Evolutionary conservation across 2,888 invertebrate species (phyloP).

Genomic region (Trissolcus japonicus): DNA sequence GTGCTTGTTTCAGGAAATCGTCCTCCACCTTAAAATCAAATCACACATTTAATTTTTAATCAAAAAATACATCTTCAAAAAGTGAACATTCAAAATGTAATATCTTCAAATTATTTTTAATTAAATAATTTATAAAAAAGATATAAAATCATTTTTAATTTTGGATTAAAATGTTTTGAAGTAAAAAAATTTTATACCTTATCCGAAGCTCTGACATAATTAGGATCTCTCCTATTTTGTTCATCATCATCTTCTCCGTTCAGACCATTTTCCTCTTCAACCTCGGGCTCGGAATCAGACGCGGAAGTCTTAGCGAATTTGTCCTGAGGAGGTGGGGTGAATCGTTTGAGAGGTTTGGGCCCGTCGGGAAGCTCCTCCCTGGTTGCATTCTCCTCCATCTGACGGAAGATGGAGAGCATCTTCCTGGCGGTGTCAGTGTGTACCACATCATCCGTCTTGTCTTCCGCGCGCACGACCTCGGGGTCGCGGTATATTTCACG

Average conservation of each 20-base stretch:
- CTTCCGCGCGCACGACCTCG: constrained; percentile 82
- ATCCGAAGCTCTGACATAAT: constrained; percentile 77
- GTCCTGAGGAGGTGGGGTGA: constrained; percentile 91
- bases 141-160: too few species aligned
- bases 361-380: constrained; percentile 79
- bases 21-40: constrained; percentile 77
- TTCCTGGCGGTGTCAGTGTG: constrained; percentile 84
- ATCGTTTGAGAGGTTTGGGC: constrained; percentile 90
- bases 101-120: too few species aligned
- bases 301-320: constrained; percentile 78
- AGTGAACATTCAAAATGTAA: too few species aligned
- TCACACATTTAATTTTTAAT: not conserved
- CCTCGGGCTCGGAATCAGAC: constrained; percentile 74
- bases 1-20: constrained; percentile 81
- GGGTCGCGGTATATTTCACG: constrained; percentile 86
- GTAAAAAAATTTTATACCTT: constrained; percentile 70
- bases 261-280: constrained; percentile 79
- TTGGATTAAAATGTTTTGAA: too few species aligned
- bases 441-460: constrained; percentile 77
- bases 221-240: constrained; percentile 70
- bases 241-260: constrained; percentile 78
- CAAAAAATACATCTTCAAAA: too few species aligned
- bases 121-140: too few species aligned
- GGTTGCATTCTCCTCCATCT: constrained; percentile 86
- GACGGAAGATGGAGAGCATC: constrained; percentile 92